These are phyloP conservation scores for Brachyptera putata DNA, from an alignment of 2,888 invertebrate genomes.

Conservation along the genomic window DNA sequence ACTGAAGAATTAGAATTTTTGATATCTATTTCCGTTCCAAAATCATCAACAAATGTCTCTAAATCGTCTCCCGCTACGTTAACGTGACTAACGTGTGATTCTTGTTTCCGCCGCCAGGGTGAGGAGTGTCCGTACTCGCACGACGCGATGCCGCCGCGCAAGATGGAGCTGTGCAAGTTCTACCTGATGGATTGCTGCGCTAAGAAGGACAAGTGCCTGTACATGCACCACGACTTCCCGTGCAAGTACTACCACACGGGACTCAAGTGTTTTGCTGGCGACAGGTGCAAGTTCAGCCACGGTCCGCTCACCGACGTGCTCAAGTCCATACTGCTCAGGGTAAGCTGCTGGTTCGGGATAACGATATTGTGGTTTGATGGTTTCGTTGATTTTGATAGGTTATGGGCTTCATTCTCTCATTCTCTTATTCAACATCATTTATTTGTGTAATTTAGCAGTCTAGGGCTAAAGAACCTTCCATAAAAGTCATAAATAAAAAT, in stretches of 20 bases:
- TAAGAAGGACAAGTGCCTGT: conserved; percentile 91
- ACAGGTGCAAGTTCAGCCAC: conserved; percentile 94
- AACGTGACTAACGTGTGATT: no score
- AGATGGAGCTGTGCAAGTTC: conserved; percentile 94
- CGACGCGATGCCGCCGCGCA: conserved; percentile 73
- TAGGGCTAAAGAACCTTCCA: no score
- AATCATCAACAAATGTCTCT: no score
- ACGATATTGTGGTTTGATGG: no score
- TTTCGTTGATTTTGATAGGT: no score
- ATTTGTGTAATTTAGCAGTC: no score
- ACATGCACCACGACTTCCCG: conserved; percentile 95
- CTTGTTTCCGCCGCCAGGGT: conserved; percentile 47
- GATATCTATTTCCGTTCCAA: no score
- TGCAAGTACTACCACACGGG: conserved; percentile 97
- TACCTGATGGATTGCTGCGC: conserved; percentile 94
- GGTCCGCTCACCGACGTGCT: conserved; percentile 79
- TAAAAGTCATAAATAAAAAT: no score
- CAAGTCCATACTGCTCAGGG: conserved; percentile 53
- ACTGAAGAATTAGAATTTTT: no score
- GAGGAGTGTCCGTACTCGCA: conserved; percentile 86
- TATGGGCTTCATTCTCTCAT: neutral
- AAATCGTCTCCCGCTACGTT: no score
- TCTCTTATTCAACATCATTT: no score
- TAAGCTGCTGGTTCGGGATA: conserved; percentile 38
- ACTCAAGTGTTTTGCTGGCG: conserved; percentile 70